Conservation (phyloP, 2,888 invertebrate genomes). For the Drosophila suboccidentalis region DNA sequence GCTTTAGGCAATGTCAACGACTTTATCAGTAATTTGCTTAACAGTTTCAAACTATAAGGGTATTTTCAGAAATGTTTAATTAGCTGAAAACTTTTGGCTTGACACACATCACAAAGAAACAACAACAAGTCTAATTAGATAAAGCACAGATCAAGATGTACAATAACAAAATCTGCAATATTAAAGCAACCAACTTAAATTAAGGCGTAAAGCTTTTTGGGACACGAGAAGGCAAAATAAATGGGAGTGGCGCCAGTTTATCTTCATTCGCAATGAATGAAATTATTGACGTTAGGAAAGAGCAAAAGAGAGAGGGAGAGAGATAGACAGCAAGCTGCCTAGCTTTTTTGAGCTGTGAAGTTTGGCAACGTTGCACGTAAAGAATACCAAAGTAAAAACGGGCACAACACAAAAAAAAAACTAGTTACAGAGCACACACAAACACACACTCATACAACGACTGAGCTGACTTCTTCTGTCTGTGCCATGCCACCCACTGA, state of each 20-base stretch:
- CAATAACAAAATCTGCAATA: conserved; percentile 35
- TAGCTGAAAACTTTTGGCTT: conserved; percentile 31
- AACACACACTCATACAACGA: conserved; percentile 23
- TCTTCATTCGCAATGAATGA: conserved; percentile 72
- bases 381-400: conserved; percentile 76
- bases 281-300: conserved; percentile 62
- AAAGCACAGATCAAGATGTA: conserved; percentile 29
- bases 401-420: conserved; percentile 55
- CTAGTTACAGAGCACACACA: conserved; percentile 66
- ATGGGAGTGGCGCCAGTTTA: conserved; percentile 29
- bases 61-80: conserved; percentile 33
- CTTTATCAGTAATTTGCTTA: conserved; percentile 28
- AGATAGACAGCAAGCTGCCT: conserved; percentile 10
- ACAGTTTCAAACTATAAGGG: conserved; percentile 30
- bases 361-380: conserved; percentile 65
- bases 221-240: background rate
- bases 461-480: conserved; percentile 54
- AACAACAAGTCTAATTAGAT: conserved; percentile 35
- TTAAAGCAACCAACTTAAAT: conserved; percentile 55
- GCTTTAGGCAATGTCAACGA: conserved; percentile 10
- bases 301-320: conserved; percentile 9
- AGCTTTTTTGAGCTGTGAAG: conserved; percentile 51
- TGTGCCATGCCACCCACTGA: conserved; percentile 76
- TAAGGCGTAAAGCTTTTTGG: conserved; percentile 37
- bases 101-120: conserved; percentile 37